Evolutionary conservation across 2,888 invertebrate genomes (phyloP).

Genomic region (Marronus borbonicus): DNA sequence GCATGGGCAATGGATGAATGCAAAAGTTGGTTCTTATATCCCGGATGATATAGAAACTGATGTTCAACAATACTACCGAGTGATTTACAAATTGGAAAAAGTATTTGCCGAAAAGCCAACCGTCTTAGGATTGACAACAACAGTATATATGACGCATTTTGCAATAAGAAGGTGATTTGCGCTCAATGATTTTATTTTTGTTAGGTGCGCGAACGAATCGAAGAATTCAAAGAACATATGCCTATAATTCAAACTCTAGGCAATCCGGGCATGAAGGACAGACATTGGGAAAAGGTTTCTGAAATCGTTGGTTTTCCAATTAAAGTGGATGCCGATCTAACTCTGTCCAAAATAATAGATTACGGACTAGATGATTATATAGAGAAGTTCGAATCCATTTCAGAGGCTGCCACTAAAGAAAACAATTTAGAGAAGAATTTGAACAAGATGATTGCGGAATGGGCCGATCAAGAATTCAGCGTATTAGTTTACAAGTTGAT

Average conservation of each 20-base stretch:
- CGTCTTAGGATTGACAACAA: slow-evolving; percentile 81
- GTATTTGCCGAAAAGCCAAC: slow-evolving; percentile 84
- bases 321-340: slow-evolving; percentile 85
- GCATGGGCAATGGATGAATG: slow-evolving; percentile 88
- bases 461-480: slow-evolving; percentile 86
- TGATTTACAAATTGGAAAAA: slow-evolving; percentile 91
- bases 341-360: slow-evolving; percentile 89
- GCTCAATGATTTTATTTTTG: neutral
- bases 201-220: slow-evolving; percentile 79
- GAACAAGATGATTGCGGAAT: slow-evolving; percentile 92
- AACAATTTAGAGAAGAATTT: slow-evolving; percentile 92
- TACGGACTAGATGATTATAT: slow-evolving; percentile 92
- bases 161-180: neutral
- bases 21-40: slow-evolving; percentile 86
- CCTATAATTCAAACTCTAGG: slow-evolving; percentile 95
- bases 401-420: slow-evolving; percentile 96
- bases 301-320: slow-evolving; percentile 96
- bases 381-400: slow-evolving; percentile 90
- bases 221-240: slow-evolving; percentile 89
- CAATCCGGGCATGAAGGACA: slow-evolving; percentile 92
- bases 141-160: slow-evolving; percentile 66
- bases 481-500: slow-evolving; percentile 80
- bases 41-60: slow-evolving; percentile 92
- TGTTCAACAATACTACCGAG: slow-evolving; percentile 79
- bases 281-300: slow-evolving; percentile 96